Conservation (phyloP, 2,113 vertebrate species). For the Jacana jacana region DNA sequence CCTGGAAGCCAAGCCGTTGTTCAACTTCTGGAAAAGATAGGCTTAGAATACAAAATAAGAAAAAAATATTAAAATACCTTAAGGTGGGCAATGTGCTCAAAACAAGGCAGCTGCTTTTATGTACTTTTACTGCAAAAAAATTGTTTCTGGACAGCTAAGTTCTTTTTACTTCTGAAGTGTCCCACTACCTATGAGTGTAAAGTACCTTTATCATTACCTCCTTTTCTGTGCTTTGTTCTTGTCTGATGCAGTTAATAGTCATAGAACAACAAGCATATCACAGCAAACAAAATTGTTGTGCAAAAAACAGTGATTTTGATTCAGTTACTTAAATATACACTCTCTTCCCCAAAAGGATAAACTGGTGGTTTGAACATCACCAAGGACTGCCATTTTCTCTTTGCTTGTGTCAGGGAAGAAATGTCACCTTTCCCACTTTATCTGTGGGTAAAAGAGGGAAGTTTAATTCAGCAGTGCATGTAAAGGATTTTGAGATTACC, state of each 20-base stretch:
- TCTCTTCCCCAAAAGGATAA: not conserved
- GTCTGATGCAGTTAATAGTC: constrained; percentile 23
- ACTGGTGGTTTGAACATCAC: not conserved
- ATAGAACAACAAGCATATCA: constrained; percentile 6
- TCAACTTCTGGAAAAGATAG: not conserved
- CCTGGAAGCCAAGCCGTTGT: not conserved
- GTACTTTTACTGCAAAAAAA: constrained; percentile 10
- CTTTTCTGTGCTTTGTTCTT: constrained; percentile 30
- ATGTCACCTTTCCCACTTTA: not conserved
- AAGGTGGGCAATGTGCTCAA: not conserved
- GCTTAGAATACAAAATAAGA: not conserved
- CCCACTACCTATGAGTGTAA: not conserved
- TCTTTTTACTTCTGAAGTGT: constrained; percentile 7
- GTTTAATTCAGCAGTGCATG: not conserved
- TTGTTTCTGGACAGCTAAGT: not conserved
- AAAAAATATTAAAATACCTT: not conserved
- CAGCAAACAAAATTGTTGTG: not conserved
- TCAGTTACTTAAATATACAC: not conserved
- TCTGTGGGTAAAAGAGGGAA: not conserved
- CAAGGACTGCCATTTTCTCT: not conserved
- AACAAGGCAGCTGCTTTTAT: not conserved
- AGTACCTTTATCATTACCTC: not conserved
- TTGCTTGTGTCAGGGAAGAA: not conserved
- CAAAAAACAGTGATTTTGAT: not conserved
- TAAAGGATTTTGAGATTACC: not conserved